These are phyloP conservation scores for Nothocercus julius DNA, from an alignment of 2,113 vertebrate genomes.

Conservation along the genomic window DNA sequence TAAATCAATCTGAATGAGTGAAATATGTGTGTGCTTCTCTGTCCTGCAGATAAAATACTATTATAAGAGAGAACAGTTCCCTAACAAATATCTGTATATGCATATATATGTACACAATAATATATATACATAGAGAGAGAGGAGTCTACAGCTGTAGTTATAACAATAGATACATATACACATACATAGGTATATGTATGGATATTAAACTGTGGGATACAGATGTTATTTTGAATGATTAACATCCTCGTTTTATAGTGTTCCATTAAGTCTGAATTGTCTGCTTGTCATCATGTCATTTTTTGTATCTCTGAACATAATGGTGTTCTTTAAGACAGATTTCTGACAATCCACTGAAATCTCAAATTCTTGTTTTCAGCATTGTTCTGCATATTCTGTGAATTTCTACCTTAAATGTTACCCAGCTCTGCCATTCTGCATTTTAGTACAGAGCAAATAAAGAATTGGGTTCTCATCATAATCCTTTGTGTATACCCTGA, in stretches of 20 bases:
- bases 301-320: not conserved
- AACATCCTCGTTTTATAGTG: not conserved
- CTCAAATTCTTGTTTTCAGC: not conserved
- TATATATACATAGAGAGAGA: no score
- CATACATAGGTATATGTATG: no score
- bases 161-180: no score
- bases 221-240: constrained; percentile 21
- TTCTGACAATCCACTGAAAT: not conserved
- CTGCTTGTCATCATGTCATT: constrained; percentile 8
- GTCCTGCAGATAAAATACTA: not conserved
- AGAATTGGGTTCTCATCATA: not conserved
- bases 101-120: no score
- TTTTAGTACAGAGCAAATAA: not conserved
- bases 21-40: not conserved
- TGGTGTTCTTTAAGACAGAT: not conserved
- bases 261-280: constrained; percentile 49
- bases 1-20: not conserved
- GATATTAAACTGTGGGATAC: not conserved
- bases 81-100: not conserved
- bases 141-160: no score
- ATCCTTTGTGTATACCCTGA: not conserved
- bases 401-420: not conserved
- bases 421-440: not conserved
- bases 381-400: not conserved
- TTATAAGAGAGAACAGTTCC: not conserved